Percentiles rank a stretch among this genome's conserved stretches.
Evolutionary conservation across 2,113 vertebrate genomes (phyloP).

Genomic region (Pseudopodoces humilis): DNA sequence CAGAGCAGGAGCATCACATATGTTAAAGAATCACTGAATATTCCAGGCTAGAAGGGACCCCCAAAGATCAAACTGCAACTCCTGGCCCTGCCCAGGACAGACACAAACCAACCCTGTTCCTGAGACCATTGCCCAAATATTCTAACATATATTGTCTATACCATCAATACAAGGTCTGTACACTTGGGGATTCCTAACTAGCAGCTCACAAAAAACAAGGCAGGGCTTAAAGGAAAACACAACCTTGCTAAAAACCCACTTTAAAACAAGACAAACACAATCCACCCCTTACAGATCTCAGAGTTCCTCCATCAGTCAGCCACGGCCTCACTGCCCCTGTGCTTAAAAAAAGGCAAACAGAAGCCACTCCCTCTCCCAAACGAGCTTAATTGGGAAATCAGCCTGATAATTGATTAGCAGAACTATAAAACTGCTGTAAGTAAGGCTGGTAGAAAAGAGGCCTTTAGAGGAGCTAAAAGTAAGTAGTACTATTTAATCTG

Average conservation of each 20-base stretch:
- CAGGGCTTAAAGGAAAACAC: not conserved
- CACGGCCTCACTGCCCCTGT: fast-evolving
- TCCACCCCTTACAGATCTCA: too few species aligned
- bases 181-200: fast-evolving
- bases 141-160: fast-evolving
- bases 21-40: not conserved
- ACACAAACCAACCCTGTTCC: not conserved
- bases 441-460: fast-evolving
- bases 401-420: not conserved
- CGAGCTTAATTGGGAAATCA: conserved; percentile 29
- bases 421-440: not conserved
- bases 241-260: not conserved
- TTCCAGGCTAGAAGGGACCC: not conserved
- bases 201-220: fast-evolving
- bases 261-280: not conserved
- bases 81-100: too few species aligned
- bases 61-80: not conserved
- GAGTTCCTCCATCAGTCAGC: fast-evolving
- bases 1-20: fast-evolving
- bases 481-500: too few species aligned
- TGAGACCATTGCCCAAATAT: not conserved
- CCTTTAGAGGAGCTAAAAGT: fast-evolving
- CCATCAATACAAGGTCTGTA: fast-evolving
- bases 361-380: not conserved
- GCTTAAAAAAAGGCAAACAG: not conserved